A percentile compares a stretch with the other conserved stretches of the same genome.
phyloP scores from a whole-genome alignment of 1,140 invertebrate species.

The Drosophila ogumai region DNA sequence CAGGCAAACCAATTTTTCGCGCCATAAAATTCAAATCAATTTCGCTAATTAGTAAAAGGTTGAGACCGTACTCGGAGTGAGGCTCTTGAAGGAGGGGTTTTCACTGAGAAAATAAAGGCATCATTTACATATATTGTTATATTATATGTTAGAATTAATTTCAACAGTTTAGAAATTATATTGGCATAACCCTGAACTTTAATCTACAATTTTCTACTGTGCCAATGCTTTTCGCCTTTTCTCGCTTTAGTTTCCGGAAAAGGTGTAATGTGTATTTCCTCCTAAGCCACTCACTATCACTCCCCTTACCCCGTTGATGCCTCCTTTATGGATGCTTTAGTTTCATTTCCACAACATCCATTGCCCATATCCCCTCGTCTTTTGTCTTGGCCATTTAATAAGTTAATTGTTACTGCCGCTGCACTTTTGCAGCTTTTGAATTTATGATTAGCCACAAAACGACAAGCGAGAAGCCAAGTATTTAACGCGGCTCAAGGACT shows the following conservation, averaged over 20 bases:
- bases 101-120: neutral
- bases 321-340: slow-evolving; percentile 52
- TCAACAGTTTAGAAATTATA: too few species aligned
- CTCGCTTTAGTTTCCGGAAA: slow-evolving; percentile 7
- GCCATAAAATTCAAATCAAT: slow-evolving; percentile 84
- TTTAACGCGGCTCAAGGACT: slow-evolving; percentile 48
- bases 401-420: slow-evolving; percentile 80
- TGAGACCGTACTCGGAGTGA: slow-evolving; percentile 43
- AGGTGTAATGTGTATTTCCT: slow-evolving; percentile 10
- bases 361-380: slow-evolving; percentile 36
- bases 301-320: slow-evolving; percentile 4
- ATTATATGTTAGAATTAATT: too few species aligned
- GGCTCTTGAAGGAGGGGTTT: slow-evolving; percentile 4
- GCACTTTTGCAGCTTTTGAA: slow-evolving; percentile 79
- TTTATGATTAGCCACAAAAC: slow-evolving; percentile 71
- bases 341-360: slow-evolving; percentile 60
- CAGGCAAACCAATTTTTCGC: slow-evolving; percentile 60
- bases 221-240: neutral
- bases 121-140: too few species aligned
- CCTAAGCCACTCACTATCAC: neutral
- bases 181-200: neutral
- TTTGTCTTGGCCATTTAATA: slow-evolving; percentile 74
- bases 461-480: slow-evolving; percentile 42
- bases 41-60: slow-evolving; percentile 78
- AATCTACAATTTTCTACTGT: neutral